Percentiles rank a stretch among this genome's conserved stretches.
Conservation (phyloP, 2,888 invertebrate species). For the Luperina testacea region DNA sequence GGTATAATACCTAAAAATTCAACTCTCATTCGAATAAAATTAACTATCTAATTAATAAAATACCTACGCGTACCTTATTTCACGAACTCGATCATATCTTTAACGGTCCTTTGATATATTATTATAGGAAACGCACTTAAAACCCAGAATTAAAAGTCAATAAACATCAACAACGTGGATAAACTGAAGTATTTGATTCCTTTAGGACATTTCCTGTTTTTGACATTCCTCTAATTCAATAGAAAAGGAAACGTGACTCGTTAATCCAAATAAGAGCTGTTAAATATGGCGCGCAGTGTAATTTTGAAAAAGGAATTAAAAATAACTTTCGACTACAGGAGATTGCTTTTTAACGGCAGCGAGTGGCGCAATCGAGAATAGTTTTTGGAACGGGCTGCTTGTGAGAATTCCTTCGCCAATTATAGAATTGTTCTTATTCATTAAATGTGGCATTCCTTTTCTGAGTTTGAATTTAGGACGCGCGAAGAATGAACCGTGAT, state of each 20-base stretch:
- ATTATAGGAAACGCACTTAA: slow-evolving; percentile 11
- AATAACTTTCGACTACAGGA: slow-evolving; percentile 66
- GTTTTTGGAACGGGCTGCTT: slow-evolving; percentile 45
- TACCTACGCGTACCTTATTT: neutral
- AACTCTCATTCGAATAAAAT: neutral
- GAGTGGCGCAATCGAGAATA: slow-evolving; percentile 59
- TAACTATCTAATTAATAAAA: neutral
- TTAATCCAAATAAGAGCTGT: slow-evolving; percentile 68
- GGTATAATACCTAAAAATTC: neutral
- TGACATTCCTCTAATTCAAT: slow-evolving; percentile 54
- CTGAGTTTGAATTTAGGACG: slow-evolving; percentile 27
- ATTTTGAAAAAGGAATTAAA: slow-evolving; percentile 59
- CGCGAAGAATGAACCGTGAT: neutral
- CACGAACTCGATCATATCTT: neutral
- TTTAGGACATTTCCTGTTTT: slow-evolving; percentile 62
- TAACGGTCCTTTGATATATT: slow-evolving; percentile 22
- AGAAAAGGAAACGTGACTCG: slow-evolving; percentile 56
- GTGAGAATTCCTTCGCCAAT: slow-evolving; percentile 61
- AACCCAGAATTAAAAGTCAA: slow-evolving; percentile 29
- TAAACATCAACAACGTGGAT: slow-evolving; percentile 51
- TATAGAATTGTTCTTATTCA: slow-evolving; percentile 48
- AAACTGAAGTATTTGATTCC: slow-evolving; percentile 40
- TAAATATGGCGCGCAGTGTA: slow-evolving; percentile 55
- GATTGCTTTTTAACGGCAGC: slow-evolving; percentile 71
- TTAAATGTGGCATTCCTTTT: slow-evolving; percentile 17